Percentiles rank a stretch among this genome's conserved stretches.
These are phyloP conservation scores for Syngnathoides biaculeatus DNA, from an alignment of 2,113 vertebrate genomes.

Conservation along the genomic window DNA sequence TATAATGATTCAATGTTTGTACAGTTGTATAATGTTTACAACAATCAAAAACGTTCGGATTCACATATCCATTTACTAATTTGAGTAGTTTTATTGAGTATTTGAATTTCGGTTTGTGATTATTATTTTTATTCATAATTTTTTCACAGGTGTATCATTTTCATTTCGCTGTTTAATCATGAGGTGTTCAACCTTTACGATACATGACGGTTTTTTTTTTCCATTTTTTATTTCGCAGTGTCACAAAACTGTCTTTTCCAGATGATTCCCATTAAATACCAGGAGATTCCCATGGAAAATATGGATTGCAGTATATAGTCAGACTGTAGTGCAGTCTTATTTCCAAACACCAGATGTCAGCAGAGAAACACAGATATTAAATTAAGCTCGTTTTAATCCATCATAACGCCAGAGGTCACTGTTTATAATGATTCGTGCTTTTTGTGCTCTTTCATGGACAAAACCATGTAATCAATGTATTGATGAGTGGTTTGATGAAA, in stretches of 20 bases:
- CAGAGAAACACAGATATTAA: constrained; percentile 5
- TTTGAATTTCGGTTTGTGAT: not conserved
- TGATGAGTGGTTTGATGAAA: not conserved
- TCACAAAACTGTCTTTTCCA: no score
- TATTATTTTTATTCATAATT: not conserved
- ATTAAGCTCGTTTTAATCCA: not conserved
- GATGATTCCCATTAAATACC: not conserved
- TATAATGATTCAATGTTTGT: not conserved
- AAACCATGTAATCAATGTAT: not conserved
- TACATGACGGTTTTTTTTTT: not conserved
- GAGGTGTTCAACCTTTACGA: not conserved
- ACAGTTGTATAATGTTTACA: no score
- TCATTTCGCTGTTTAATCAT: not conserved
- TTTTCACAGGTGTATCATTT: not conserved
- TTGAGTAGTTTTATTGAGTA: not conserved
- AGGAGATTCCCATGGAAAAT: not conserved
- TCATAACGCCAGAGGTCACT: constrained; percentile 60
- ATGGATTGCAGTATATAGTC: not conserved
- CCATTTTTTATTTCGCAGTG: not conserved
- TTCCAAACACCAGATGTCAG: constrained; percentile 58
- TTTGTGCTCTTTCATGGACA: not conserved
- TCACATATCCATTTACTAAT: not conserved
- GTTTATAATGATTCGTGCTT: constrained; percentile 15
- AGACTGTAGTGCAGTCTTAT: constrained; percentile 34
- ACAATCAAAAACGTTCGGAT: no score